Evolutionary conservation across 2,113 vertebrate genomes (phyloP), one percentile per base, ranked within the genome.

Genomic region (Labeo rohita): DNA sequence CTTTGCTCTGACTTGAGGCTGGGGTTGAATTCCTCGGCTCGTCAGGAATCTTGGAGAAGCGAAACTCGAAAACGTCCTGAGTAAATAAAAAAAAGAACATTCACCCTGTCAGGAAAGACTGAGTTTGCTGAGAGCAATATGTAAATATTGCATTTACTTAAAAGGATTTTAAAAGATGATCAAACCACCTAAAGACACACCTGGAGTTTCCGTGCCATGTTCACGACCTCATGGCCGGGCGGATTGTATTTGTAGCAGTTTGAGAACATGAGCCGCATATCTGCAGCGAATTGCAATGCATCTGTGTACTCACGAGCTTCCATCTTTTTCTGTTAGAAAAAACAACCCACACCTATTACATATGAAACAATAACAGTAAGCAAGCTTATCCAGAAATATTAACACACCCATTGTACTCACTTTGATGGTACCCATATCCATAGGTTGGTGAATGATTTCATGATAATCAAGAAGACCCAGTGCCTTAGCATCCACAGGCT

Each of bases 231-330:
- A 63, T 95, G 94, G 21, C 95, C 94, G 45, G 96, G 95, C 87
- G 96, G 95, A 90, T 97, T 97, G 83, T 90, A 95, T 89, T 95
- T 96, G 90, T 97, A 98, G 90, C 94, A 98, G 89, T 94, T 97
- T 92, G 96, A 96, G 88, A 99, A 98, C 97, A 99, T 98, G 87
- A 96, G 90, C 78, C 97, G 95, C 74, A 99, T 88, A 92, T 99
- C 97, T 1, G 95, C 92, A 73, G 97, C 96, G 93, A 99, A 98
- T 87, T 97, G 95, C 83, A 95, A 95, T 10, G 94, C 94, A 45
- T 94, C 90, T 4, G 87, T 91, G 83, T 99, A 99, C 84, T 95
- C 95, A 39, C 92, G 92, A 0, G 93, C 94, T 79, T 97, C 97
- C 94, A 99, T 95, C 93, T 98, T 98, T 78, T 91, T 95, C 98